Conservation (phyloP, 2,888 invertebrate genomes). For the Himalopsyche anomala region DNA sequence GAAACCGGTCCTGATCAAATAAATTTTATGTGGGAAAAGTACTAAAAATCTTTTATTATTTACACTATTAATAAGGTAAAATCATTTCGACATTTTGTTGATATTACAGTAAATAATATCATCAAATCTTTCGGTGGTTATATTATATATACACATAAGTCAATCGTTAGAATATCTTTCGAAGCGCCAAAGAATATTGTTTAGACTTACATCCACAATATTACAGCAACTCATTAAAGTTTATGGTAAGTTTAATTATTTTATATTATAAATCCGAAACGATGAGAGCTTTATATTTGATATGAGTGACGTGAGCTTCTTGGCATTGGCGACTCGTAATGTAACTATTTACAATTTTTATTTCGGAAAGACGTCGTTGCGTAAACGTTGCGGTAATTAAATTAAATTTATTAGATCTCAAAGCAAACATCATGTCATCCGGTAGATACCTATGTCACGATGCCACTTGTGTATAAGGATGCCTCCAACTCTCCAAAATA, state of each 20-base stretch:
- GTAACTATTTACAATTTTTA: conserved; percentile 23
- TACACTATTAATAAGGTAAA: no score
- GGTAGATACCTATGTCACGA: not conserved
- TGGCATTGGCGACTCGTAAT: conserved; percentile 1
- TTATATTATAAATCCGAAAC: not conserved
- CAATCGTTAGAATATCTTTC: no score
- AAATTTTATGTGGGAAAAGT: no score
- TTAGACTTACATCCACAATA: no score
- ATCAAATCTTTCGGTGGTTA: no score
- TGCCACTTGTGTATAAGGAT: not conserved
- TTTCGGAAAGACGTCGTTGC: not conserved
- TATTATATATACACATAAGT: no score
- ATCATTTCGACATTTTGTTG: no score
- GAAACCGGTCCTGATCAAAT: no score
- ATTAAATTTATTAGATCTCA: not conserved
- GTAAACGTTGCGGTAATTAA: conserved; percentile 32
- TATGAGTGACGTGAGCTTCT: not conserved
- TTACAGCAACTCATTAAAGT: not conserved
- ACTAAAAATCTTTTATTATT: no score
- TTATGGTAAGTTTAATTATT: not conserved
- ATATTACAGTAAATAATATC: no score
- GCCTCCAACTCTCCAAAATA: no score
- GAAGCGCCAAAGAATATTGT: no score
- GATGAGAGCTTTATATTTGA: not conserved
- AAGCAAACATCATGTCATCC: conserved; percentile 31